phyloP scores from a whole-genome alignment of 2,113 vertebrate genomes.

The Castor canadensis region DNA sequence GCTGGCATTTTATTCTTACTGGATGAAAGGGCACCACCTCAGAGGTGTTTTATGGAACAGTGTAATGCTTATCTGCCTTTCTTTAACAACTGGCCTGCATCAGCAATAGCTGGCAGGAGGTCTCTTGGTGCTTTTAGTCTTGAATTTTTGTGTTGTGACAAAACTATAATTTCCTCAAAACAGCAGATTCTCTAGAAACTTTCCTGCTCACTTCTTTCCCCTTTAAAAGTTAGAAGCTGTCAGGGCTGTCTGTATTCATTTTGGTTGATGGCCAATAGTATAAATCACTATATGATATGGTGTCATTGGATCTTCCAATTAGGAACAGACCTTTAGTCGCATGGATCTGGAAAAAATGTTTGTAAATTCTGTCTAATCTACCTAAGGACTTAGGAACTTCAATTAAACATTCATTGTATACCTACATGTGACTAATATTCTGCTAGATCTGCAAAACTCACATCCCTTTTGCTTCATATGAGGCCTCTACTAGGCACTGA shows the following conservation, averaged over 20 bases:
- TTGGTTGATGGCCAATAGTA: not conserved
- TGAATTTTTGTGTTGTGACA: not conserved
- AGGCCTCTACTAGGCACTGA: not conserved
- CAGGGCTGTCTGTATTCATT: not conserved
- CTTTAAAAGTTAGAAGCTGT: constrained; percentile 7
- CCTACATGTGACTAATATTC: not conserved
- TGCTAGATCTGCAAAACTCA: not conserved
- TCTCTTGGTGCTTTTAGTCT: not conserved
- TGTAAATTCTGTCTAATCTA: constrained; percentile 5
- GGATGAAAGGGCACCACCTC: not conserved
- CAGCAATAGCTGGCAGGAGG: not conserved
- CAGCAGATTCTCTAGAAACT: not conserved
- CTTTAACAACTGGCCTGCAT: not conserved
- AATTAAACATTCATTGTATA: not conserved
- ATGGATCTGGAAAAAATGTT: constrained; percentile 34
- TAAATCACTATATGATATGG: not conserved
- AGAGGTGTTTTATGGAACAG: not conserved
- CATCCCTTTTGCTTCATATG: not conserved
- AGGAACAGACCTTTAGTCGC: not conserved
- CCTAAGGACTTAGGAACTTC: not conserved
- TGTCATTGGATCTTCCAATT: not conserved
- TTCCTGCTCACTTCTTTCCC: not conserved
- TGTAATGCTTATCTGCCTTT: not conserved
- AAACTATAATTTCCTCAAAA: not conserved
- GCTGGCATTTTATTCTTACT: constrained; percentile 37